Percentiles rank a stretch among this genome's conserved stretches.
Evolutionary conservation across 2,888 invertebrate species (phyloP).

Genomic region (Neoscelio sp.): DNA sequence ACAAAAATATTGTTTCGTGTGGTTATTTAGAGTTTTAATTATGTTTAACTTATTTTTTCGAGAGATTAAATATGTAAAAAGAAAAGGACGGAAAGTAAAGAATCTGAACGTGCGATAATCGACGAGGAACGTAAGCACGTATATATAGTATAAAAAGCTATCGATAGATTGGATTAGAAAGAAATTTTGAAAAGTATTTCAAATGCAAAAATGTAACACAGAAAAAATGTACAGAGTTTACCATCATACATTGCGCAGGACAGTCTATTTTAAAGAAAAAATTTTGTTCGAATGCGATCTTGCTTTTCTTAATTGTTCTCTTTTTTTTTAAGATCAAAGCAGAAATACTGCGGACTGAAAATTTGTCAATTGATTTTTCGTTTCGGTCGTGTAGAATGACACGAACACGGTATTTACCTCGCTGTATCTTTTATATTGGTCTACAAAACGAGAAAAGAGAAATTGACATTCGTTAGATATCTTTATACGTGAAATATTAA

Average conservation of each 20-base stretch:
- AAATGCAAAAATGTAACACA: conserved; percentile 50
- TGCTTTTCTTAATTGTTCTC: conserved; percentile 39
- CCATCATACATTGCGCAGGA: conserved; percentile 36
- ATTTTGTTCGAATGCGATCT: conserved; percentile 28
- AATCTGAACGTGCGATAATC: conserved; percentile 45
- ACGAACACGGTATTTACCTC: not conserved
- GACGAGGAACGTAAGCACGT: conserved; percentile 39
- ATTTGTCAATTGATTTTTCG: conserved; percentile 18
- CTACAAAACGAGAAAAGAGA: conserved; percentile 1
- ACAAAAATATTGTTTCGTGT: conserved; percentile 59
- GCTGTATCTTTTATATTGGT: not conserved
- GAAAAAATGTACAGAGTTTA: conserved; percentile 53
- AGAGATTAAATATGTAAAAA: conserved; percentile 26
- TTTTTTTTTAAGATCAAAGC: conserved; percentile 29
- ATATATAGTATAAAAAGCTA: conserved; percentile 43
- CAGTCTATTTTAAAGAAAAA: conserved; percentile 45
- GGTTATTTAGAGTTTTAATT: conserved; percentile 8
- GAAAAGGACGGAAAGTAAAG: conserved; percentile 14
- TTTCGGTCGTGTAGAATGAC: not conserved
- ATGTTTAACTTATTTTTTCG: conserved; percentile 15
- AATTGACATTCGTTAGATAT: conserved; percentile 14
- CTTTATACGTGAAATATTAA: not conserved
- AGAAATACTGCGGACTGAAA: conserved; percentile 34
- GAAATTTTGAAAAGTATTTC: conserved; percentile 33
- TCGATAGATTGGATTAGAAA: conserved; percentile 41